These are phyloP conservation scores for Meloidogyne chitwoodi DNA, from an alignment of 1,140 invertebrate genomes.

Conservation along the genomic window DNA sequence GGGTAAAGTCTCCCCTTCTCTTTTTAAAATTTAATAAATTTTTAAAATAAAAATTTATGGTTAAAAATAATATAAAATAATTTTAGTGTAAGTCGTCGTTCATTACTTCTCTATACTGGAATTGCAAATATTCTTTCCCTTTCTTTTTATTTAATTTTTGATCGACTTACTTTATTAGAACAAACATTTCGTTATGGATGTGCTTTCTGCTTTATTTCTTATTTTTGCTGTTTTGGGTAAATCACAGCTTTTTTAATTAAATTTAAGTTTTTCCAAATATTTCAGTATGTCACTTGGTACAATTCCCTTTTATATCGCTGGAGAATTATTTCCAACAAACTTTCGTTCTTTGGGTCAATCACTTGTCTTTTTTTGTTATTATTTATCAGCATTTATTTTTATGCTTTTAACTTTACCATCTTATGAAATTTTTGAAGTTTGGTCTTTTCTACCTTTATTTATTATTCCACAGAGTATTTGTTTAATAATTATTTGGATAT, in stretches of 20 bases:
- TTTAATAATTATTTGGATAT: neutral
- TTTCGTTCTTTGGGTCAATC: slow-evolving; percentile 14
- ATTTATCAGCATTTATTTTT: neutral
- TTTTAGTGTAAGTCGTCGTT: slow-evolving; percentile 22
- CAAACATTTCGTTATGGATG: slow-evolving; percentile 40
- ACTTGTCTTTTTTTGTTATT: neutral
- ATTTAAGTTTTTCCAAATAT: no score
- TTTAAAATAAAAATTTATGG: no score
- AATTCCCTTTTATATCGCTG: slow-evolving; percentile 11
- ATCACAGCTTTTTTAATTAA: no score
- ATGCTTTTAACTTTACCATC: slow-evolving; percentile 1
- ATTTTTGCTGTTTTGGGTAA: slow-evolving; percentile 12
- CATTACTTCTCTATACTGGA: slow-evolving; percentile 33
- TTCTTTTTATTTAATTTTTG: slow-evolving; percentile 36
- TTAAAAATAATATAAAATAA: no score
- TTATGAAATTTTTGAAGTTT: slow-evolving; percentile 2
- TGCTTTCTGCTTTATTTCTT: slow-evolving; percentile 2
- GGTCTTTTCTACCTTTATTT: slow-evolving; percentile 10
- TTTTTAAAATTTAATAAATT: no score
- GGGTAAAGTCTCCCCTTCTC: neutral
- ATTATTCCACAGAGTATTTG: slow-evolving; percentile 8
- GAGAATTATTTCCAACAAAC: slow-evolving; percentile 16
- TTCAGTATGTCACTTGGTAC: slow-evolving; percentile 6
- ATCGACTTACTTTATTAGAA: slow-evolving; percentile 22
- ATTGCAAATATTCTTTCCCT: slow-evolving; percentile 35